Conservation (phyloP, 2,113 vertebrate species). For the Sialia sialis region DNA sequence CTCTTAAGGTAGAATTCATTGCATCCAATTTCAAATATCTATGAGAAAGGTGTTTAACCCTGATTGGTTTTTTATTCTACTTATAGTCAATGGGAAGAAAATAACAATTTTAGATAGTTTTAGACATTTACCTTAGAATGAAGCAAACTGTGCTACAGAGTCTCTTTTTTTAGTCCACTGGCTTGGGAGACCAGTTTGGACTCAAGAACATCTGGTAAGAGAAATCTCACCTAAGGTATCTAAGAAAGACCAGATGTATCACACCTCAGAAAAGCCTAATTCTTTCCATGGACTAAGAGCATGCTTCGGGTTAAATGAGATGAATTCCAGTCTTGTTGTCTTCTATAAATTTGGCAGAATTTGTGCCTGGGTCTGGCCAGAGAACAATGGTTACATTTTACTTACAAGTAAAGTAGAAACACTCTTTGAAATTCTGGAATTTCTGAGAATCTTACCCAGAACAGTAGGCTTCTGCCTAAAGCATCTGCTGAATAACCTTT, state of each 20-base stretch:
- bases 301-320: constrained; percentile 26
- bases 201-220: neutral
- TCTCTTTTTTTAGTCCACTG: neutral
- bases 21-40: neutral
- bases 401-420: neutral
- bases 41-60: neutral
- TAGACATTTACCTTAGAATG: neutral
- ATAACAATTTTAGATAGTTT: neutral
- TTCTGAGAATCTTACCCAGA: constrained; percentile 33
- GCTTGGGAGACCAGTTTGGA: neutral
- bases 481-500: neutral
- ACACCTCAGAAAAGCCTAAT: neutral
- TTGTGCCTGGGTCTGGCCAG: neutral
- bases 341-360: constrained; percentile 26
- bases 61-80: neutral
- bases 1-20: neutral
- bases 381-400: constrained; percentile 26
- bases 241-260: constrained; percentile 26
- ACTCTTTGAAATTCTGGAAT: constrained; percentile 49
- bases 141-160: neutral
- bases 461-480: constrained; percentile 41
- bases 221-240: neutral
- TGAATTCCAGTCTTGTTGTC: constrained; percentile 24
- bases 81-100: neutral
- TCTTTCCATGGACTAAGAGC: neutral